These are phyloP conservation scores for Sylvilagus bachmani DNA, from an alignment of 2,113 vertebrate species.

Conservation along the genomic window DNA sequence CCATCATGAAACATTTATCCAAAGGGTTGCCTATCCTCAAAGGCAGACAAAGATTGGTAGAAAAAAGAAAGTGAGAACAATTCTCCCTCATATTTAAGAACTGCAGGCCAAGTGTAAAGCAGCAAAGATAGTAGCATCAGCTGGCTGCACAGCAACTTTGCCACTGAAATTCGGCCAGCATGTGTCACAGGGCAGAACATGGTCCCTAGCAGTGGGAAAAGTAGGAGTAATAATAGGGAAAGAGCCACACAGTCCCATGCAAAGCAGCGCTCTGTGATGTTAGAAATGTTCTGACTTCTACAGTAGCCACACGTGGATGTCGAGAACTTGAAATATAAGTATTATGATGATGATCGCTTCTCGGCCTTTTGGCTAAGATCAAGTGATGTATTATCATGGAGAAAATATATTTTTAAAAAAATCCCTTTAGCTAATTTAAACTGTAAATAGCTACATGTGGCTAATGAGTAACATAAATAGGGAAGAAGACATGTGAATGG, in stretches of 20 bases:
- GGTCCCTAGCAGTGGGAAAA: not conserved
- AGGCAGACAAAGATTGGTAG: not conserved
- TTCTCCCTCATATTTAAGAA: not conserved
- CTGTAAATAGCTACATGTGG: not conserved
- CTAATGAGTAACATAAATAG: not conserved
- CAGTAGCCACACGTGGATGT: not conserved
- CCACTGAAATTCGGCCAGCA: not conserved
- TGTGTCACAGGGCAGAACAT: not conserved
- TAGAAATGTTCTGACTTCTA: not conserved
- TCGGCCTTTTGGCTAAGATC: too few species aligned
- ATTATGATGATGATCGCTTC: not conserved
- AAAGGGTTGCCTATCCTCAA: not conserved
- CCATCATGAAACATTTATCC: not conserved
- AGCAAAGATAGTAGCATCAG: not conserved
- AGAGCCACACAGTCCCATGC: not conserved
- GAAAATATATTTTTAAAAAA: not conserved
- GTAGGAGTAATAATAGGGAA: not conserved
- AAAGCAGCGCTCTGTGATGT: not conserved
- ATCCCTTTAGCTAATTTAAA: not conserved
- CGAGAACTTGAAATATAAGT: conserved; percentile 4
- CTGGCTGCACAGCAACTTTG: not conserved
- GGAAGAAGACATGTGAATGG: not conserved
- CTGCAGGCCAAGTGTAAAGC: not conserved
- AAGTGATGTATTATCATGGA: too few species aligned
- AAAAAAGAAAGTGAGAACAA: not conserved